Evolutionary conservation across 2,888 invertebrate genomes (phyloP).

Genomic region (Tachystola acroxantha): DNA sequence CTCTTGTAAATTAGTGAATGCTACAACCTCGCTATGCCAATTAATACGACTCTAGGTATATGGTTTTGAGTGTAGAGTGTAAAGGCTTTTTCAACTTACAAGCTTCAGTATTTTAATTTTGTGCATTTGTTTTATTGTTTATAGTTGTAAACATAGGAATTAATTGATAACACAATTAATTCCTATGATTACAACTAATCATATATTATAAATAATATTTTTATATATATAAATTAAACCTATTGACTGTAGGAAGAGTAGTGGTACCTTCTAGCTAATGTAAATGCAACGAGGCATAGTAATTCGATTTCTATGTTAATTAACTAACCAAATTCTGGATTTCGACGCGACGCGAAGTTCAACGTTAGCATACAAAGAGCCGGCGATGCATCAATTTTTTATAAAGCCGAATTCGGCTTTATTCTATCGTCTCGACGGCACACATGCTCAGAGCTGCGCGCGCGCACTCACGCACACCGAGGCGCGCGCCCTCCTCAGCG

Average conservation of each 20-base stretch:
- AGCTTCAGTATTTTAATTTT: too few relatives aligned
- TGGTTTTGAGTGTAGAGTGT: not conserved
- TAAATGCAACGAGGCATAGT: slow-evolving; percentile 39
- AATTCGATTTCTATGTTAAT: slow-evolving; percentile 50
- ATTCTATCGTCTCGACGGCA: slow-evolving; percentile 49
- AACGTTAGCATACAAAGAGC: slow-evolving; percentile 66
- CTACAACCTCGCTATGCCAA: too few relatives aligned
- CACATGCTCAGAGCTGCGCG: slow-evolving; percentile 13
- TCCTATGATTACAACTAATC: too few relatives aligned
- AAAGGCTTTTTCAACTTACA: not conserved
- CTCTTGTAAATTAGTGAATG: too few relatives aligned
- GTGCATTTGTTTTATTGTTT: too few relatives aligned
- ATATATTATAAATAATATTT: not conserved
- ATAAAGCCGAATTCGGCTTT: slow-evolving; percentile 62
- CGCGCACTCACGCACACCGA: slow-evolving; percentile 55
- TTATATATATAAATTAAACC: not conserved
- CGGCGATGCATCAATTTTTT: slow-evolving; percentile 62
- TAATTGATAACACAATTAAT: too few relatives aligned
- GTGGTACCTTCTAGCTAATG: slow-evolving; percentile 25
- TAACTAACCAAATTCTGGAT: slow-evolving; percentile 46
- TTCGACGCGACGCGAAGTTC: slow-evolving; percentile 56
- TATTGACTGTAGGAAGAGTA: not conserved
- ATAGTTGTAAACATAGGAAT: too few relatives aligned
- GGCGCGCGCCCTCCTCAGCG: slow-evolving; percentile 59
- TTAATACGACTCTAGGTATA: too few relatives aligned